Conservation (phyloP, 2,113 vertebrate species). For the Stomatorhinus ivindoensis region DNA sequence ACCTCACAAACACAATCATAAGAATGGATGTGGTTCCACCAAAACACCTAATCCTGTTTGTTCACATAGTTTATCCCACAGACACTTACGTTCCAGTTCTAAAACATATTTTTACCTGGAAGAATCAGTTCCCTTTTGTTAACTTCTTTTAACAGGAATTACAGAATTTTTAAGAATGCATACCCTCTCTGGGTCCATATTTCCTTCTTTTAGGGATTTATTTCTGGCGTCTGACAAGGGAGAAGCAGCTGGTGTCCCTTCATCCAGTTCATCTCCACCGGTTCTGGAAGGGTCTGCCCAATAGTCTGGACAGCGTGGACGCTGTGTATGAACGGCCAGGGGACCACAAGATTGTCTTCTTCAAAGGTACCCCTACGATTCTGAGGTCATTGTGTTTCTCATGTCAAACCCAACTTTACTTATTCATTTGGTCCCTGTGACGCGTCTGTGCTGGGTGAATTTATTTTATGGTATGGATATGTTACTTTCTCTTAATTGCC, state of each 20-base stretch:
- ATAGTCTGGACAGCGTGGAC: conserved; percentile 81
- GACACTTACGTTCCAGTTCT: neutral
- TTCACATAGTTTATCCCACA: neutral
- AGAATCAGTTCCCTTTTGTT: neutral
- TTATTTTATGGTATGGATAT: neutral
- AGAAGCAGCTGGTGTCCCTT: conserved; percentile 88
- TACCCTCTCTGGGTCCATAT: neutral
- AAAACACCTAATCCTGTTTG: neutral
- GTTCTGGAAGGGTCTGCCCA: conserved; percentile 89
- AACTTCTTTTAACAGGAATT: neutral
- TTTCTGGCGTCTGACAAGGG: conserved; percentile 90
- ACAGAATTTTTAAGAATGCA: neutral
- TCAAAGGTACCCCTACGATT: conserved; percentile 71
- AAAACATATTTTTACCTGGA: neutral
- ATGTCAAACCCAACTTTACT: neutral
- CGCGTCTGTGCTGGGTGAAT: neutral
- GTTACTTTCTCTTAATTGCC: neutral
- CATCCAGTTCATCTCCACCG: conserved; percentile 86
- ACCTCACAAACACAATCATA: neutral
- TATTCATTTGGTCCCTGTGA: neutral
- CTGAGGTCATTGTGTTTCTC: neutral
- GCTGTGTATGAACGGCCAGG: conserved; percentile 82
- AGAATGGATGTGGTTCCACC: neutral
- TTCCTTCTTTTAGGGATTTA: conserved; percentile 69
- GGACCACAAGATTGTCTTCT: conserved; percentile 94